phyloP scores from a whole-genome alignment of 2,113 vertebrate genomes.

The Galbula dea region DNA sequence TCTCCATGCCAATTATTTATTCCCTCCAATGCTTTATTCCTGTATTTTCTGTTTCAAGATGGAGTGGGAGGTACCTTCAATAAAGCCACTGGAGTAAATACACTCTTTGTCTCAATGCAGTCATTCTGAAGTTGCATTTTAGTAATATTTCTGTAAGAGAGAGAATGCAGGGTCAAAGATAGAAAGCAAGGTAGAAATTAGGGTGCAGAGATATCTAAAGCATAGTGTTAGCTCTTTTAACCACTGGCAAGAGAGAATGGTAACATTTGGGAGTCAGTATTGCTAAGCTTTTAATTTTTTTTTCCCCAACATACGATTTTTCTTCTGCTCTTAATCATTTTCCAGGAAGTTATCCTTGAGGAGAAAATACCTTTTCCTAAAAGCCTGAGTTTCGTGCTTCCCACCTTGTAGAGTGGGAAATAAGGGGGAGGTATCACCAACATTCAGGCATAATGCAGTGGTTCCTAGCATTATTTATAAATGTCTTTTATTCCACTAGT shows the following conservation, averaged over 20 bases:
- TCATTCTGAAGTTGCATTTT: background rate
- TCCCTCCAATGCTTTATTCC: background rate
- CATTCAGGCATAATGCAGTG: background rate
- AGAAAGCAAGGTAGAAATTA: background rate
- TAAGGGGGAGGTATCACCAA: background rate
- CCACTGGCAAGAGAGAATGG: background rate
- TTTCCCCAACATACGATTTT: background rate
- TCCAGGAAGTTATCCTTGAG: background rate
- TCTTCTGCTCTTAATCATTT: background rate
- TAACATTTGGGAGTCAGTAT: background rate
- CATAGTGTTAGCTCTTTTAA: background rate
- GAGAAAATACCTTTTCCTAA: background rate
- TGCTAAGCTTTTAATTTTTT: background rate
- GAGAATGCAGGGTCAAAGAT: background rate
- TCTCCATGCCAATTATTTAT: background rate
- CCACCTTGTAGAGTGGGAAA: background rate
- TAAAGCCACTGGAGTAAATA: background rate
- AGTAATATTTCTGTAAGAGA: background rate
- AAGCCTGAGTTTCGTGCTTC: background rate
- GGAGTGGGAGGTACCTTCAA: background rate
- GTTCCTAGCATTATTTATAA: background rate
- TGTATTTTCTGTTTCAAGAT: background rate
- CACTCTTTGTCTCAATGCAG: background rate
- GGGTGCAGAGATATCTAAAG: background rate
- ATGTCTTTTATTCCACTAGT: background rate